Base-by-base conservation (phyloP, 2,113 vertebrate species). In the Steatornis caripensis region DNA sequence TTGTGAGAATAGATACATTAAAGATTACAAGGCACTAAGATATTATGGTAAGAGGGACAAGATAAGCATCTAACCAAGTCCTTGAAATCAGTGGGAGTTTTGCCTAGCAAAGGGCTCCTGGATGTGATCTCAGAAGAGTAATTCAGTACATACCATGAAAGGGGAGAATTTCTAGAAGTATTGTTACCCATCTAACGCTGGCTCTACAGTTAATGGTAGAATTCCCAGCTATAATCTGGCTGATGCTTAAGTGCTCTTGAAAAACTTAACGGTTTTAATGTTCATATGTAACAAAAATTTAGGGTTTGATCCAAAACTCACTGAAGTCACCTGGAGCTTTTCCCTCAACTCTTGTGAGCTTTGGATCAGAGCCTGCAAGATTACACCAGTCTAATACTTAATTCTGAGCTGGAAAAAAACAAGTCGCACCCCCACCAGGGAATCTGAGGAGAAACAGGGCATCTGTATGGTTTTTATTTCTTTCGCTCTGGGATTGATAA, bases 321-420 rank as follows among this genome's bases (percentile, higher is more conserved):
- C 84, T 96, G 89, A 96, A 95, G 91, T 97, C 91, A 96, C 89
- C 95, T 96, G 95, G 94, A 96, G 70, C 53, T 93, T 95, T 97
- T 96, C 91, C 94, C 91, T 94, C 64, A 89, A 90, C 81, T 94
- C 91, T 65, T 96, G 94, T 96, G 82, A 95, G 91, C 70, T 97
- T 96, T 97, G 96, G 95, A 97, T 84, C 53, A 65, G 17, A 85
- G 93, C 84, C 95, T 91, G 77, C 78, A 91, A 89, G 93, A 96
- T 94, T 96, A 95, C 89, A 93, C 0, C 36, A 87, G 64, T 45
- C 71, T 84, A 89, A 78, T 93, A 83, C 58, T 96, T 93, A 96
- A 96, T 93, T 93, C 85, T 70, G 84, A 92, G 58, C 34, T 90
- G 74, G 90, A 96, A 96, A 96, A 96, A 91, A 65, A 0, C 45